These are phyloP conservation scores for Natator depressus DNA, from an alignment of 2,113 vertebrate species.

Conservation along the genomic window DNA sequence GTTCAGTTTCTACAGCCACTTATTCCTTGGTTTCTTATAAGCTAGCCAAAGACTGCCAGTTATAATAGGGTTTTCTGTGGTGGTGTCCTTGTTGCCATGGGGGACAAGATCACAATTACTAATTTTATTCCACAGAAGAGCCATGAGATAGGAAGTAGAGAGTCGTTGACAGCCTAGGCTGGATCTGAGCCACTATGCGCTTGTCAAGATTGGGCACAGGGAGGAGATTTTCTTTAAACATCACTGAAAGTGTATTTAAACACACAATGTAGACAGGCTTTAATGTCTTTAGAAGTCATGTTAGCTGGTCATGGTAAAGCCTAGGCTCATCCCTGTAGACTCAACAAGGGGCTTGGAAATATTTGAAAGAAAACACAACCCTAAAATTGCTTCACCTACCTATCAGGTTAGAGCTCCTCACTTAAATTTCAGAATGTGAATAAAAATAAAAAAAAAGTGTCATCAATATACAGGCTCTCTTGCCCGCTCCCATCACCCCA, in stretches of 20 bases:
- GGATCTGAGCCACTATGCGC: not conserved
- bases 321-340: not conserved
- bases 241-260: not conserved
- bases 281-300: not conserved
- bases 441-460: not conserved
- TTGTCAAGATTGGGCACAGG: not conserved
- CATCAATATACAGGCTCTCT: rapidly evolving
- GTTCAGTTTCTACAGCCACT: not conserved
- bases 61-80: not conserved
- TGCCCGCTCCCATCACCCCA: rapidly evolving
- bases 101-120: not conserved
- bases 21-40: not conserved
- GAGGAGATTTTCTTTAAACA: not conserved
- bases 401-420: not conserved
- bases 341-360: not conserved
- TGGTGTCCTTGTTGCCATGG: not conserved
- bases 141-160: not conserved
- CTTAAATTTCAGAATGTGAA: not conserved
- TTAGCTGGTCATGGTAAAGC: not conserved
- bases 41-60: not conserved
- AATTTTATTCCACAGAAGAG: not conserved
- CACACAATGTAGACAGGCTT: not conserved
- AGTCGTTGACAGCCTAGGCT: not conserved
- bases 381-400: not conserved
- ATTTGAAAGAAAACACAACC: not conserved